Evolutionary conservation across 2,888 invertebrate species (phyloP).

Genomic region (Xanthia togata): DNA sequence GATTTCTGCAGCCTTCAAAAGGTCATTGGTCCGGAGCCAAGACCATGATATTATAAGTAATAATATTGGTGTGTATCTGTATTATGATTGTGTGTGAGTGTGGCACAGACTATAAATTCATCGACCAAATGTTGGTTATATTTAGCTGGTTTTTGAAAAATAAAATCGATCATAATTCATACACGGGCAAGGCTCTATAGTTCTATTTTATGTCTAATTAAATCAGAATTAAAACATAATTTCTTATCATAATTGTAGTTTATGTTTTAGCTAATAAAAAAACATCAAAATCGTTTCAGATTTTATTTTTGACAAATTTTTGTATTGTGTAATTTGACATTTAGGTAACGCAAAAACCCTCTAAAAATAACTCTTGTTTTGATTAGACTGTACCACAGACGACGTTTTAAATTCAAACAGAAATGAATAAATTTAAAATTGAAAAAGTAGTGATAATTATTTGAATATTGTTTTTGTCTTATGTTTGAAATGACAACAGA

Average conservation of each 20-base stretch:
- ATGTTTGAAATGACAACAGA: too few species aligned
- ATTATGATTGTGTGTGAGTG: too few species aligned
- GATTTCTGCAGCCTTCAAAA: too few species aligned
- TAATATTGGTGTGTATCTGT: too few species aligned
- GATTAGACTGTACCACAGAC: background rate
- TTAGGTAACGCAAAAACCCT: background rate
- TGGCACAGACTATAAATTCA: background rate
- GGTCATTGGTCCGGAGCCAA: too few species aligned
- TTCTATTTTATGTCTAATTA: conserved; percentile 17
- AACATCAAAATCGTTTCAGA: conserved; percentile 14
- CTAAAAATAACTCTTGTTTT: background rate
- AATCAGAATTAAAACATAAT: background rate
- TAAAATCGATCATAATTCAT: background rate
- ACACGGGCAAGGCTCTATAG: too few species aligned
- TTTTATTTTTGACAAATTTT: background rate
- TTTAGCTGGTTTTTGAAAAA: background rate
- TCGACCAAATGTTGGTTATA: background rate
- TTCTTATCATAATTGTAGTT: background rate
- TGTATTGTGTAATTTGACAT: background rate
- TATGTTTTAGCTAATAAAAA: background rate
- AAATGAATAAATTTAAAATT: too few species aligned
- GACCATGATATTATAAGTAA: too few species aligned
- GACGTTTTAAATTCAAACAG: background rate
- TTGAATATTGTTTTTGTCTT: too few species aligned
- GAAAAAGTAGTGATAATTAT: too few species aligned